Conservation (phyloP, 2,797 vertebrate genomes). For the Halcyon chelicuti region DNA sequence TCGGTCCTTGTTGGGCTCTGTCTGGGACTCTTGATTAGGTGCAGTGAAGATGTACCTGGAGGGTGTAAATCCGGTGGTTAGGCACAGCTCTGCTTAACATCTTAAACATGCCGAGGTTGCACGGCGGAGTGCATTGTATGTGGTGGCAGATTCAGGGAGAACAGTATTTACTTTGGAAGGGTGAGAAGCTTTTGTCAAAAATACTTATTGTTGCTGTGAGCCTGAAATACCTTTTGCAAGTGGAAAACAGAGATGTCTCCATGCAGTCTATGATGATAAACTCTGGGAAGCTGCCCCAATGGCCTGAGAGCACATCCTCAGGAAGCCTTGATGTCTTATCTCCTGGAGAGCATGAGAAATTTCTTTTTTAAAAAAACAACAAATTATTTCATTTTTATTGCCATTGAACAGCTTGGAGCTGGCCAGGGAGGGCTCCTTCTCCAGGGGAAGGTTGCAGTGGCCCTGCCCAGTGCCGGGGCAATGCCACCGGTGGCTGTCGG, state of each 20-base stretch:
- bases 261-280: constrained; percentile 76
- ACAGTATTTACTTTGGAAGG: constrained; percentile 79
- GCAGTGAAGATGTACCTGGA: not conserved
- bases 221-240: constrained; percentile 78
- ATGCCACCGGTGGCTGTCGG: not conserved
- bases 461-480: not conserved
- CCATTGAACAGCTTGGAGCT: not conserved
- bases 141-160: not conserved
- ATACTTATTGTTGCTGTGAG: constrained; percentile 75
- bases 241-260: constrained; percentile 78
- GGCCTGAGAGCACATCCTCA: constrained; percentile 74
- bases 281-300: constrained; percentile 46
- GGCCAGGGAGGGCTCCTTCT: not conserved
- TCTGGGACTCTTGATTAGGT: not conserved
- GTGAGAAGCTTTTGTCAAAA: constrained; percentile 73
- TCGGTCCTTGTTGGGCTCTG: not conserved
- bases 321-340: constrained; percentile 77
- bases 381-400: not conserved
- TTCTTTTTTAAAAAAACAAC: not conserved
- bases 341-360: constrained; percentile 22
- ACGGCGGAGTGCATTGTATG: not conserved
- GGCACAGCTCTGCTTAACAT: not conserved
- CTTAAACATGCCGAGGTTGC: not conserved
- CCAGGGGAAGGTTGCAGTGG: accelerated
- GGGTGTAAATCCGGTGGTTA: accelerated